Conservation (phyloP, 2,113 vertebrate species). For the Hippotragus niger region DNA sequence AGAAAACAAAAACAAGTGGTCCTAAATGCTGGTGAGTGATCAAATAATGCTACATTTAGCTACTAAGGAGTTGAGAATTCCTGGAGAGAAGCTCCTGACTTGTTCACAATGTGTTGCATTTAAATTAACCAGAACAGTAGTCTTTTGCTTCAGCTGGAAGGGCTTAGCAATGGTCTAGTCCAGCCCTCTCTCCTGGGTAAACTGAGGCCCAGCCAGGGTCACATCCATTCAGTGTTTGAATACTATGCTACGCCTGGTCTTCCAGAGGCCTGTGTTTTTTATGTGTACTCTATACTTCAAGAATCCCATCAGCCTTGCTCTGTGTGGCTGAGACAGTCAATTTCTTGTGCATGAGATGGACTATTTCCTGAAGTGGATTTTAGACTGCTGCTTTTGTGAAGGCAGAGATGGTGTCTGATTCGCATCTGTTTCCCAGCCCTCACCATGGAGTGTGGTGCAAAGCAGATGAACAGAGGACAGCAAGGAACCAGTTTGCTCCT, state of each 20-base stretch:
- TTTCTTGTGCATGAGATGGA: not conserved
- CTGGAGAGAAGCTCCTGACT: not conserved
- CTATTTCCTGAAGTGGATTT: not conserved
- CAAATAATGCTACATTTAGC: not conserved
- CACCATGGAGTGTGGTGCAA: not conserved
- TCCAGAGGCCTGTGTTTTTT: not conserved
- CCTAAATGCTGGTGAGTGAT: not conserved
- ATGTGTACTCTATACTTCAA: not conserved
- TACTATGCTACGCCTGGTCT: not conserved
- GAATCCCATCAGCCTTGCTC: not conserved
- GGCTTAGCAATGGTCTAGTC: not conserved
- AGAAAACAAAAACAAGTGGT: not conserved
- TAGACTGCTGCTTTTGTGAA: not conserved
- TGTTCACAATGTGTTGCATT: conserved; percentile 4
- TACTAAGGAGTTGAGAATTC: not conserved
- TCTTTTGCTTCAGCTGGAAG: not conserved
- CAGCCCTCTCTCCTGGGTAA: not conserved
- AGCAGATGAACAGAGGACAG: not conserved
- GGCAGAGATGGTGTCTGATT: not conserved
- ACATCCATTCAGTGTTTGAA: not conserved
- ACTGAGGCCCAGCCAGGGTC: not conserved
- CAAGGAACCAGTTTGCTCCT: not conserved
- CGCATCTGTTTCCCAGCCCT: not conserved
- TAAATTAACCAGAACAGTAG: not conserved
- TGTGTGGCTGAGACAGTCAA: not conserved